Base-by-base conservation (phyloP, 2,113 vertebrate species). In the Tenrec ecaudatus region DNA sequence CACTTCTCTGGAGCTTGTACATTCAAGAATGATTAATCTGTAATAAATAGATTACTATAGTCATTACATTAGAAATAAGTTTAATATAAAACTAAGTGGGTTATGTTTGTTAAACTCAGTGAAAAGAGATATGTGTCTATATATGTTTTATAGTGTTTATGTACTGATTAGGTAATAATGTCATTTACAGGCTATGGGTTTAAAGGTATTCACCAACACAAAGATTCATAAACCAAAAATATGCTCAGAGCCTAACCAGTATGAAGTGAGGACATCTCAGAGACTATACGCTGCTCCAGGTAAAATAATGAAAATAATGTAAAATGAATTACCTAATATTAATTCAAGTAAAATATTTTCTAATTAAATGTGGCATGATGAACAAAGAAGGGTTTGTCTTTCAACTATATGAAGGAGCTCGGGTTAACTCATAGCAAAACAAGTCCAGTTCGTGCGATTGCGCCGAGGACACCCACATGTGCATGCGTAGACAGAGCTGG, bases 171-270 rank as follows among this genome's bases (percentile, higher is more conserved):
- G 38, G 23, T 96, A 69, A 96, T 95, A 69, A 69, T 97, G 96
- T 97, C 36, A 84, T 97, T 97, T 81, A 75, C 88, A 98, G 98
- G 95, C 93, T 40, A 92, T 98, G 95, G 97, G 97, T 91, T 97
- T 98, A 92, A 98, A 96, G 91, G 97, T 97, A 88, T 97, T 98
- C 76, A 98, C 98, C 47, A 98, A 98, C 91, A 95, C 95, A 93
- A 97, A 97, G 93, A 97, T 98, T 94, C 95, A 69, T 64, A 98
- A 97, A 84, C 97, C 97, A 91, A 93, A 96, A 69, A 0, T 97
- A 62, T 97, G 93, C n/a, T 0, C 9, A 78, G 68, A 29, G 0
- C 36, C 16, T 79, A 1, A 4, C 76, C 0, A 0, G 0, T 20
- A 15, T 36, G 0, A 0, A 38, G 0, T 3, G 6, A 20, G n/a